Conservation (phyloP, 2,113 vertebrate species). For the Camelus dromedarius region DNA sequence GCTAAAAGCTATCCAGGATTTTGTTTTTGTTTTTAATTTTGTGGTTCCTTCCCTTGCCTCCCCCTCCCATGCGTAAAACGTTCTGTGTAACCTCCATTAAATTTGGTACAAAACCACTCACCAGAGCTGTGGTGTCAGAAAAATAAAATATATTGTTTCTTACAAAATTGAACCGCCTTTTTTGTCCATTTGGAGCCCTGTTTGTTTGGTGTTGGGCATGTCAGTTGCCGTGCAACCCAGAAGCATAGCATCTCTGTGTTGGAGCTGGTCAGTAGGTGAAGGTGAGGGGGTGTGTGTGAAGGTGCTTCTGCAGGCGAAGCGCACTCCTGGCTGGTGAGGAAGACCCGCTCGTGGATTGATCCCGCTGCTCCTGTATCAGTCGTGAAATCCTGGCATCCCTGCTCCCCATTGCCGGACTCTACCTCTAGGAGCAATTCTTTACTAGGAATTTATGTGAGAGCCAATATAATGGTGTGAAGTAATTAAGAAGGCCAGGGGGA, state of each 20-base stretch:
- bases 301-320: not conserved
- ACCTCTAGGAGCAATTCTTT: not conserved
- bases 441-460: not conserved
- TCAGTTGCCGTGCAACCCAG: not conserved
- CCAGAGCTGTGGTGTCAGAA: conserved; percentile 99
- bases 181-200: not conserved
- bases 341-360: not conserved
- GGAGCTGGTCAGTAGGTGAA: not conserved
- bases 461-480: not conserved
- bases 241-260: accelerated
- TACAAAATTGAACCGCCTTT: conserved; percentile 88
- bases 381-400: not conserved
- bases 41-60: conserved; percentile 89
- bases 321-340: not conserved
- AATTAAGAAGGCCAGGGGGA: not conserved
- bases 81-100: conserved; percentile 99
- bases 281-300: not conserved
- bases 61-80: conserved; percentile 95
- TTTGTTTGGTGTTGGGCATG: not conserved
- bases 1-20: conserved; percentile 91
- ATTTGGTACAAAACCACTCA: conserved; percentile 99
- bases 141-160: conserved; percentile 99
- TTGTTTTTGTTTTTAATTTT: conserved; percentile 92
- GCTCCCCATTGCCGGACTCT: not conserved
- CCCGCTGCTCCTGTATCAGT: not conserved